Evolutionary conservation across 2,888 invertebrate genomes (phyloP), one percentile per base, ranked within the genome.

Genomic region (Terebella lapidaria): DNA sequence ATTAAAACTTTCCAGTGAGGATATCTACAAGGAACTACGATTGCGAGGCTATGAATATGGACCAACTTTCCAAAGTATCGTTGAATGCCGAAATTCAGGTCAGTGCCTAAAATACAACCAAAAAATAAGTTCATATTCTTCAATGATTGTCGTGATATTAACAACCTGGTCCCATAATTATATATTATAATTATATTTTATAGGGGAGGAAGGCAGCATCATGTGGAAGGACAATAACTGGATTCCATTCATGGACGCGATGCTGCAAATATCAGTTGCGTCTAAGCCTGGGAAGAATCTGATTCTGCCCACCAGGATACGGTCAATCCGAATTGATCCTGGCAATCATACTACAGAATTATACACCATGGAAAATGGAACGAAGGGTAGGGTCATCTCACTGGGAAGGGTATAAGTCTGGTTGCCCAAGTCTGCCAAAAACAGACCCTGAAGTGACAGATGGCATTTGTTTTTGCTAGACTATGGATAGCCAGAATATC

Each of bases 201-300:
- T 67, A 84, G 84, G 90, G 56, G 79, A 83, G 0, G 81, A 76
- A 67, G 95, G 93, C 46, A 84, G 86, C 72, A 84, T 97, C 66
- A 84, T 86, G 64, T 70, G 70, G 70, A 56, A 55, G 10, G 87
- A 4, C 15, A 42, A 88, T 67, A 91, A 95, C 82, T 97, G 96
- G 95, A 87, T 96, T 60, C 88, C 94, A 51, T 97, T 89, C 82
- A 87, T 96, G 82, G 97, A 97, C 79, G 93, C 94, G 1, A 92
- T 97, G 90, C 85, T 97, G 53, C 97, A 97, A 82, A 92, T 93
- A 78, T 87, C 88, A 56, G 90, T 95, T 73, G 83, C 94, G 66
- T 88, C 89, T 57, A 86, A 86, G 69, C 86, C 87, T 70, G 76
- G 75, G 3, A 86, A 89, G 52, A 89, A 91, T 75, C 84, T 96